Conservation (phyloP, 2,888 invertebrate species). For the Lasioglossum figueresi region DNA sequence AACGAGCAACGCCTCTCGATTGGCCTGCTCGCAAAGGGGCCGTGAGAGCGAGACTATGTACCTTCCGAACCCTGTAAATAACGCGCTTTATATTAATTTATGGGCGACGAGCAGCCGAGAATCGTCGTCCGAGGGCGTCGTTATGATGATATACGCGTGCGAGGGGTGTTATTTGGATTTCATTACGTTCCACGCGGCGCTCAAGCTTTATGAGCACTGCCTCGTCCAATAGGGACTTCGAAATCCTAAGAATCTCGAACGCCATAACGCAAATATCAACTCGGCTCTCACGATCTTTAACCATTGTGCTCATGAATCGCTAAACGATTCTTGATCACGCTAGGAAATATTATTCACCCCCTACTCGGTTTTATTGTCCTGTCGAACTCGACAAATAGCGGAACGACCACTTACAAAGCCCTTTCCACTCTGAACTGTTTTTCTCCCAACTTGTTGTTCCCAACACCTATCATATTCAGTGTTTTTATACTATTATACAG, state of each 20-base stretch:
- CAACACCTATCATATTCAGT: too few relatives aligned
- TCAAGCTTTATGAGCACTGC: conserved; percentile 32
- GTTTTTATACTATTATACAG: too few relatives aligned
- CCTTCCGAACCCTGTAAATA: conserved; percentile 69
- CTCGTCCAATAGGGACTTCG: conserved; percentile 29
- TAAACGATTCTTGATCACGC: conserved; percentile 5
- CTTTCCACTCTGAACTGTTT: neutral
- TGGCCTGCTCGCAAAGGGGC: conserved; percentile 17
- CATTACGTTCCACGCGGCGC: conserved; percentile 65
- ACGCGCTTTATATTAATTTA: conserved; percentile 72
- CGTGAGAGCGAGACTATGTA: conserved; percentile 38
- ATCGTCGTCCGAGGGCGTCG: conserved; percentile 64
- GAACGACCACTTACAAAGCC: neutral
- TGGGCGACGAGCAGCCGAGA: conserved; percentile 58
- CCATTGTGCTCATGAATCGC: conserved; percentile 23
- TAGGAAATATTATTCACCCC: conserved; percentile 3
- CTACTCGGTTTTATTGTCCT: neutral
- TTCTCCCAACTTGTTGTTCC: neutral
- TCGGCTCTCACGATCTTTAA: conserved; percentile 12
- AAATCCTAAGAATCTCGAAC: conserved; percentile 38
- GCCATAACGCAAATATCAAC: conserved; percentile 20
- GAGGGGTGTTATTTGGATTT: conserved; percentile 74
- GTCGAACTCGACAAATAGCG: neutral
- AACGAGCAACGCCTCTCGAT: conserved; percentile 25
- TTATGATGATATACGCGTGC: conserved; percentile 72